Evolutionary conservation across 2,113 vertebrate genomes (phyloP).

Genomic region (Otis tarda): DNA sequence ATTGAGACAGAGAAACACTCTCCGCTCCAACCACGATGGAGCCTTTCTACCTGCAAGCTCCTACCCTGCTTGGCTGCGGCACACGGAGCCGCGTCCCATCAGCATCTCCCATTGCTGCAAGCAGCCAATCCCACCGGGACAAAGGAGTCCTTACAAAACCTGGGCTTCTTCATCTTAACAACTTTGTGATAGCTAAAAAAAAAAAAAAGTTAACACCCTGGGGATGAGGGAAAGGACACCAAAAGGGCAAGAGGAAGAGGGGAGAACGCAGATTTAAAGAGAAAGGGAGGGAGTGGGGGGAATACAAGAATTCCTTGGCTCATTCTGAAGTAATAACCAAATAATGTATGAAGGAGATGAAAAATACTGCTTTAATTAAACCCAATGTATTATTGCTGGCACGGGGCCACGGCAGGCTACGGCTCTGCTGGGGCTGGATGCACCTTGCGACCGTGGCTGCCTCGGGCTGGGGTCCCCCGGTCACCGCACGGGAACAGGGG

Average conservation of each 20-base stretch:
- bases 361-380: conserved; percentile 56
- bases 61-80: neutral
- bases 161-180: neutral
- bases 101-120: neutral
- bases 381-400: conserved; percentile 9
- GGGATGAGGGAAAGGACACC: neutral
- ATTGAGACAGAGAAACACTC: neutral
- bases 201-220: neutral
- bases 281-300: neutral
- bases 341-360: neutral
- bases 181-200: neutral
- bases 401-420: accelerated
- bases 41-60: neutral
- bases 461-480: accelerated
- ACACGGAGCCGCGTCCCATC: neutral
- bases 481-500: neutral
- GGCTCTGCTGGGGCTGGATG: neutral
- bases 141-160: accelerated
- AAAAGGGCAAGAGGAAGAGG: neutral
- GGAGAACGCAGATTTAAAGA: neutral
- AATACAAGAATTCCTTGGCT: conserved; percentile 31
- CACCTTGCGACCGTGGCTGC: neutral
- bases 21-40: neutral
- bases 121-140: neutral
- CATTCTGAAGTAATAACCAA: neutral